Conservation (phyloP, 2,113 vertebrate genomes). For the Spea bombifrons region DNA sequence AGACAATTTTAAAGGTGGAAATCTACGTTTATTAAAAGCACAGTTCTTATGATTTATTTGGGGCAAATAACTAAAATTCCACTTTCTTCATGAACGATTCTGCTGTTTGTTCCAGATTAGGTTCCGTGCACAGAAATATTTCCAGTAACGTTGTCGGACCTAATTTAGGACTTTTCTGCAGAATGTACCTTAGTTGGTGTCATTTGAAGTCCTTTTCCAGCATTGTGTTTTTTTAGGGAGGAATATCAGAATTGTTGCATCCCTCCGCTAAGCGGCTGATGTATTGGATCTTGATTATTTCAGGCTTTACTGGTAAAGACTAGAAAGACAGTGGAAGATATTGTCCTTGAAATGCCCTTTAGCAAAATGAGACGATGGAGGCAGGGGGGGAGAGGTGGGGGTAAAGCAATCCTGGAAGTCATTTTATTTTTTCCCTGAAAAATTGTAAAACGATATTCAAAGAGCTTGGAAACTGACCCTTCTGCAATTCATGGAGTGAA, state of each 20-base stretch:
- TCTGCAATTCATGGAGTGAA: background rate
- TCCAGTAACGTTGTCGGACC: too few relatives aligned
- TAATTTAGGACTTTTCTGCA: too few relatives aligned
- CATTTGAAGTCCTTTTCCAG: conserved; percentile 25
- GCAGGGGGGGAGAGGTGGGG: background rate
- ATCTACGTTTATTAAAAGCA: too few relatives aligned
- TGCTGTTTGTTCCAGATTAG: too few relatives aligned
- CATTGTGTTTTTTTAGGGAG: conserved; percentile 10
- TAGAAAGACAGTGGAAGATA: conserved; percentile 7
- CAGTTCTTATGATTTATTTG: too few relatives aligned
- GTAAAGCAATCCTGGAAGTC: conserved; percentile 24
- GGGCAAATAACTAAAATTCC: too few relatives aligned
- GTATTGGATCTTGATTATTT: conserved; percentile 28
- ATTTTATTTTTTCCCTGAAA: background rate
- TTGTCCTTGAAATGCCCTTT: conserved; percentile 42
- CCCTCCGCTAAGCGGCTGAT: conserved; percentile 2
- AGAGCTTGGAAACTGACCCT: conserved; percentile 11
- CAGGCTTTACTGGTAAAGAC: conserved; percentile 4
- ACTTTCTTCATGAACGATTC: too few relatives aligned
- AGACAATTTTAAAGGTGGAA: too few relatives aligned
- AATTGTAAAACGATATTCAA: background rate
- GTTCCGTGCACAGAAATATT: too few relatives aligned
- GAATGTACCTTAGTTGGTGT: background rate
- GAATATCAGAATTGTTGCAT: conserved; percentile 10
- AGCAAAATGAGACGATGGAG: conserved; percentile 21